Evolutionary conservation across 2,888 invertebrate genomes (phyloP), one percentile per base, ranked within the genome.

Genomic region (Calephelis perditalis): DNA sequence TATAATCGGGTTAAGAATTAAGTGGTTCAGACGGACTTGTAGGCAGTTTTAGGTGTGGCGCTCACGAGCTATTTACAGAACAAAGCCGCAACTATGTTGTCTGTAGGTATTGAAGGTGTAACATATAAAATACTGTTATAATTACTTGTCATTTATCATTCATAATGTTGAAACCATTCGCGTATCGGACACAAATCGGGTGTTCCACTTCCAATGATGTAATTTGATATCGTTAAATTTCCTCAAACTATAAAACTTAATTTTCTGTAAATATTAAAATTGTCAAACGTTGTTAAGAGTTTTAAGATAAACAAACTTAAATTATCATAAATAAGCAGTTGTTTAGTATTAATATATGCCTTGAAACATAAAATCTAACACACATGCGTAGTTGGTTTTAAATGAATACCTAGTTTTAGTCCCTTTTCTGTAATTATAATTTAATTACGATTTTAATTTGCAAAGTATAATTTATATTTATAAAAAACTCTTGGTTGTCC

Each of bases 1-100:
- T 67, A 70, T 77, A 78, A 81, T 78, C 76, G 74, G 74, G 75
- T 74, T 74, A 68, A 63, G 70, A 76, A 73, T 71, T 76, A 79
- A 83, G 81, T 82, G 80, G 74, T 78, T 78, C 75, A 76, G 78
- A 84, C 84, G 84, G 83, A 81, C 82, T 72, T 67, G 70, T 62
- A 65, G 73, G 58, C 70, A 73, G 73, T 77, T 76, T 73, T 76
- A 81, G 88, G 87, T 73, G 87, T 78, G 88, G 82, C 85, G 73
- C 76, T 84, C 88, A 87, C 88, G 88, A 83, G 73, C 73, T 59
- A 52, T 69, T 72, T 64, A 71, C 10, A 35, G 12, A 11, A 58
- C 46, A 26, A 49, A 12, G 26, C 26, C 55, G 43, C 45, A 60
- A 46, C 56, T 56, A 46, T 46, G 56, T 59, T 60, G 59, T 35